These are phyloP conservation scores for Drosophila peninsularis DNA, from an alignment of 2,888 invertebrate species.

Conservation along the genomic window DNA sequence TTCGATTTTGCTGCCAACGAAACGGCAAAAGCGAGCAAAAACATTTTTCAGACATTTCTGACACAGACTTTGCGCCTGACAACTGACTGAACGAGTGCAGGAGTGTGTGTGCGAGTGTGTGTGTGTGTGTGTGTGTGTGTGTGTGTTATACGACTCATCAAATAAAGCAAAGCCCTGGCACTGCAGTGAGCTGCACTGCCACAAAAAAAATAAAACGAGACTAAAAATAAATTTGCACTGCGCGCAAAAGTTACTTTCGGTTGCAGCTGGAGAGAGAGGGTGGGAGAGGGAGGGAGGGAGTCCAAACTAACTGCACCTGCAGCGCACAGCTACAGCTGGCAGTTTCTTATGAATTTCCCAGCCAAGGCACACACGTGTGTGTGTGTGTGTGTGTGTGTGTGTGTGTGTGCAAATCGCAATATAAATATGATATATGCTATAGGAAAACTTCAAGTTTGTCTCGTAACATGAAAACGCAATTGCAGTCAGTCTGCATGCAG, in stretches of 20 bases:
- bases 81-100: constrained; percentile 22
- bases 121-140: constrained; percentile 10
- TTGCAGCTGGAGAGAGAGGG: constrained; percentile 3
- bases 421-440: constrained; percentile 20
- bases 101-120: not conserved
- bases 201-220: constrained; percentile 33
- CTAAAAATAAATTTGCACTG: constrained; percentile 70
- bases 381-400: constrained; percentile 5
- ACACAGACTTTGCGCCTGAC: constrained; percentile 63
- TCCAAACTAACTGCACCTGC: constrained; percentile 34
- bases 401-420: constrained; percentile 12
- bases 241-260: constrained; percentile 39
- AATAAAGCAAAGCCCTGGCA: constrained; percentile 54
- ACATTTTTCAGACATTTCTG: constrained; percentile 69
- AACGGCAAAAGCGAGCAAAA: constrained; percentile 52
- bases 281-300: not conserved
- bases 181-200: constrained; percentile 56
- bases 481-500: constrained; percentile 5
- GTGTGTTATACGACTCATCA: constrained; percentile 40
- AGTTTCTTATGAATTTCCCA: constrained; percentile 40
- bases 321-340: constrained; percentile 23
- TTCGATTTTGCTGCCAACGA: constrained; percentile 76
- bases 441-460: constrained; percentile 18
- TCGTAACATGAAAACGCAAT: constrained; percentile 33
- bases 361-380: constrained; percentile 3